Evolutionary conservation across 2,113 vertebrate species (phyloP).

Genomic region (Sisor rabdophorus): DNA sequence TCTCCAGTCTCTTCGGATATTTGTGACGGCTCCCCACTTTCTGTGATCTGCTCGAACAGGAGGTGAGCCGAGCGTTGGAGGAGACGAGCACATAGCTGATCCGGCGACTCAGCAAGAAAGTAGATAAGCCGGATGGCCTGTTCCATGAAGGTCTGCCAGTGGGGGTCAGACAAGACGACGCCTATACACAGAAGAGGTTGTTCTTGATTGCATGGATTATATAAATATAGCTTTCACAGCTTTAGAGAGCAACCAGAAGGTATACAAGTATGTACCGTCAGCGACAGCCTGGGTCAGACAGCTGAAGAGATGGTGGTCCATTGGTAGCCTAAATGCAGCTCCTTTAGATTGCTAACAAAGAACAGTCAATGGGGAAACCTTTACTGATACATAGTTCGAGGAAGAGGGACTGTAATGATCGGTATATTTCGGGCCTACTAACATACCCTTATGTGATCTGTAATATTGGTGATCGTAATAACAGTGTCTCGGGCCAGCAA

Average conservation of each 20-base stretch:
- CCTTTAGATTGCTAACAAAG: conserved; percentile 64
- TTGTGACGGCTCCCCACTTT: conserved; percentile 53
- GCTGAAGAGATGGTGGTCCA: conserved; percentile 80
- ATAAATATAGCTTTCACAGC: no score
- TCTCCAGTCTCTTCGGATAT: conserved; percentile 57
- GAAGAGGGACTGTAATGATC: no score
- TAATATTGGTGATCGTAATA: conserved; percentile 78
- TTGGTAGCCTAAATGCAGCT: conserved; percentile 78
- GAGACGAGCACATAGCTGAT: conserved; percentile 80
- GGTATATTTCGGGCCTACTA: background rate
- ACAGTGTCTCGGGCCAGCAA: conserved; percentile 82
- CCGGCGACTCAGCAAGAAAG: conserved; percentile 85
- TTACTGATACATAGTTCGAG: background rate
- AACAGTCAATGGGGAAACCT: background rate
- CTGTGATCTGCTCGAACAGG: conserved; percentile 56
- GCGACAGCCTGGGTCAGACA: conserved; percentile 73
- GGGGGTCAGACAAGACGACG: conserved; percentile 67
- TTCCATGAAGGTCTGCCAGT: conserved; percentile 93
- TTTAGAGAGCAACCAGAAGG: background rate
- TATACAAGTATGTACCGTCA: conserved; percentile 67
- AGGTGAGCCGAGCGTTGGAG: conserved; percentile 74
- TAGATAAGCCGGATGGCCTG: conserved; percentile 81
- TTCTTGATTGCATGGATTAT: background rate
- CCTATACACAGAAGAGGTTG: conserved; percentile 51
- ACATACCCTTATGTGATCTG: conserved; percentile 76